Conservation (phyloP, 2,113 vertebrate species). For the Nesoenas mayeri region DNA sequence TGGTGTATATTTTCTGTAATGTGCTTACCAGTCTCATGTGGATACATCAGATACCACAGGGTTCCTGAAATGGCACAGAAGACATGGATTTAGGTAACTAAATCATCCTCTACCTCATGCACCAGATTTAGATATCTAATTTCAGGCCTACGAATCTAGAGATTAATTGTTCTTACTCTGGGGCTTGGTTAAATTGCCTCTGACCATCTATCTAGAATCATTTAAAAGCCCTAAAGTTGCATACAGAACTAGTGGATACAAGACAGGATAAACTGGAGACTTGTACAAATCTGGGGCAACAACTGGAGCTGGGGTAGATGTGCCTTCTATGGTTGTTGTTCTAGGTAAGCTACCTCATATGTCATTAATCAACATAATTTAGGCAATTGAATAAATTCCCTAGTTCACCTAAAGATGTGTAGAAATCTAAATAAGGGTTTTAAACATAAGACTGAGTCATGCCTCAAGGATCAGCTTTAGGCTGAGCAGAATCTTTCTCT, state of each 20-base stretch:
- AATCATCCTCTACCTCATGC: neutral
- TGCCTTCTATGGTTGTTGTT: neutral
- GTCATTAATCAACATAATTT: neutral
- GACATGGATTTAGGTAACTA: accelerated
- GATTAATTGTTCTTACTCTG: accelerated
- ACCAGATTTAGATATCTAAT: neutral
- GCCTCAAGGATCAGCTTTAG: neutral
- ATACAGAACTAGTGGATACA: neutral
- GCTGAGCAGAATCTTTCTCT: neutral
- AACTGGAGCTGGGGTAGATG: neutral
- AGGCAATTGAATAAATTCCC: neutral
- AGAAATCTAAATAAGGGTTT: neutral
- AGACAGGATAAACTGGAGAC: neutral
- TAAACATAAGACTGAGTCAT: neutral
- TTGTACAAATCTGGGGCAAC: neutral
- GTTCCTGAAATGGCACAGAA: neutral
- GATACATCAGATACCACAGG: neutral
- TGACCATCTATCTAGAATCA: neutral
- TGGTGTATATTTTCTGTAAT: accelerated
- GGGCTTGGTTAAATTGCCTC: neutral
- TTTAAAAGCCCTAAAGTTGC: neutral
- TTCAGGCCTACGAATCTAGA: neutral
- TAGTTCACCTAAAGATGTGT: neutral
- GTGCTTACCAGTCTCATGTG: neutral
- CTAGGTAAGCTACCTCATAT: neutral